These are phyloP conservation scores for Hydrophis major DNA, from an alignment of 2,797 vertebrate species.

Conservation along the genomic window DNA sequence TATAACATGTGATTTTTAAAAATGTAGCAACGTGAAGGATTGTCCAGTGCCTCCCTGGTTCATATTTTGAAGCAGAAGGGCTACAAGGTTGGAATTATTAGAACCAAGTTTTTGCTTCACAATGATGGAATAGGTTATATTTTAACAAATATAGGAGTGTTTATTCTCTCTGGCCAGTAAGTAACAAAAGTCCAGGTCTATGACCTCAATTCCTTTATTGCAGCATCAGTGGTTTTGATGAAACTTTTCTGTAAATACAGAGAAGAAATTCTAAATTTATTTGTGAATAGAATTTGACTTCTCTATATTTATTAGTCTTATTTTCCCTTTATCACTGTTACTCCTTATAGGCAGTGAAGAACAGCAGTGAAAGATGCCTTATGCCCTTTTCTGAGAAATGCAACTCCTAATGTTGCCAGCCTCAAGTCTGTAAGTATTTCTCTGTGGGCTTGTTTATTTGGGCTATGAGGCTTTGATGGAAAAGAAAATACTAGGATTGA, in stretches of 20 bases:
- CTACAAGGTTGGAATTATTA: not conserved
- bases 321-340: constrained; percentile 5
- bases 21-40: not conserved
- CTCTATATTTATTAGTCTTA: not conserved
- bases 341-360: not conserved
- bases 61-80: not conserved
- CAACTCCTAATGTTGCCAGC: not conserved
- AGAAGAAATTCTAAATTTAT: not conserved
- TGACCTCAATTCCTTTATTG: not conserved
- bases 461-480: not conserved
- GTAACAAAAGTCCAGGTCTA: constrained; percentile 21
- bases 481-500: not conserved
- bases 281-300: not conserved
- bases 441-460: constrained; percentile 16
- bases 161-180: constrained; percentile 32
- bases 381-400: not conserved
- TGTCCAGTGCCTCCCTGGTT: not conserved
- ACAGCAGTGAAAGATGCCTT: not conserved
- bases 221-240: constrained; percentile 6
- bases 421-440: constrained; percentile 1
- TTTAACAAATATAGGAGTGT: constrained; percentile 27
- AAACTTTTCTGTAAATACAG: not conserved
- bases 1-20: not conserved
- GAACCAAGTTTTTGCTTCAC: not conserved
- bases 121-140: constrained; percentile 7